These are phyloP conservation scores for Microcaecilia unicolor DNA, from an alignment of 2,797 vertebrate species.

Conservation along the genomic window DNA sequence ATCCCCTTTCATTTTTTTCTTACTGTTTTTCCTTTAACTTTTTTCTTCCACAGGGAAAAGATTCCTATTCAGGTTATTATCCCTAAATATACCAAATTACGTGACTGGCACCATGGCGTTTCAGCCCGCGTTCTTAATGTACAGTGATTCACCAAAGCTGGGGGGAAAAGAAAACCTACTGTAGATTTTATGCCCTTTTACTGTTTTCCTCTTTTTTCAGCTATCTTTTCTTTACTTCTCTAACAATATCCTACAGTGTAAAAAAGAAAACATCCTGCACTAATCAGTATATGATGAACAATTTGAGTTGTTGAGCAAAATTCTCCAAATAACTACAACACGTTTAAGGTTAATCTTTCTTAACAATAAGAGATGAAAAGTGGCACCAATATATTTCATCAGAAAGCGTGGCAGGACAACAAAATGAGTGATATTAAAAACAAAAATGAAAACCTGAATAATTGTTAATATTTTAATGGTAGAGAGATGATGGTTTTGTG, in stretches of 20 bases:
- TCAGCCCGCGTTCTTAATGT: slow-evolving; percentile 90
- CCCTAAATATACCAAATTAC: slow-evolving; percentile 91
- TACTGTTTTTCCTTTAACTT: slow-evolving; percentile 42
- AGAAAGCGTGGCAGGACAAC: too few relatives aligned
- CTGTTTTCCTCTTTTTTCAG: slow-evolving; percentile 32
- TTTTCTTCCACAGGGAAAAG: slow-evolving; percentile 73
- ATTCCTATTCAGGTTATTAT: slow-evolving; percentile 80
- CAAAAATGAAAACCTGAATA: too few relatives aligned
- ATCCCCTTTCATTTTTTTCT: slow-evolving; percentile 31
- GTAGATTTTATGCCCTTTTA: slow-evolving; percentile 30
- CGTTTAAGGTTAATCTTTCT: too few relatives aligned
- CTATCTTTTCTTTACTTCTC: slow-evolving; percentile 53
- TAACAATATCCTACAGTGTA: slow-evolving; percentile 44
- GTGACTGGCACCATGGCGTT: slow-evolving; percentile 92
- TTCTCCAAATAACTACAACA: too few relatives aligned
- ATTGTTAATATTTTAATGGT: too few relatives aligned
- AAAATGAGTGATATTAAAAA: too few relatives aligned
- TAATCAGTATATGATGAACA: too few relatives aligned
- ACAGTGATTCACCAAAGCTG: slow-evolving; percentile 54
- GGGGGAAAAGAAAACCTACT: slow-evolving; percentile 24
- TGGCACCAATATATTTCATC: too few relatives aligned
- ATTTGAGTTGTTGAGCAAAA: too few relatives aligned
- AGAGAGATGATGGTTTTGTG: too few relatives aligned
- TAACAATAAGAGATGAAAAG: too few relatives aligned
- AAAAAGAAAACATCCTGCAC: slow-evolving; percentile 35